phyloP scores from a whole-genome alignment of 2,797 vertebrate genomes.

The Melanotaenia nigrans region DNA sequence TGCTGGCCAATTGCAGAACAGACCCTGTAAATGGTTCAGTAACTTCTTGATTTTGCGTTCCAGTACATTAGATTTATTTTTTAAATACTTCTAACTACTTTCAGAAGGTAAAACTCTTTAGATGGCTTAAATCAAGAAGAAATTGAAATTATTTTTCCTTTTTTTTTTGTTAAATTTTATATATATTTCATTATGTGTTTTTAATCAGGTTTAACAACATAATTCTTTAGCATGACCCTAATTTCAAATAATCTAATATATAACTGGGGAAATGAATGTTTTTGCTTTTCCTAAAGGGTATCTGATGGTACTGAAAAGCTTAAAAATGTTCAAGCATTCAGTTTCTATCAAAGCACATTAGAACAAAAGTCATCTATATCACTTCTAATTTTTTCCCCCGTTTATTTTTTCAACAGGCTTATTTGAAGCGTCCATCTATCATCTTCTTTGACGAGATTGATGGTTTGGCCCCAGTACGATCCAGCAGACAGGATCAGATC shows the following conservation, averaged over 20 bases:
- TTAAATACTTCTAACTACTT: background rate
- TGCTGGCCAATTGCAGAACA: background rate
- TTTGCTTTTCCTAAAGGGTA: background rate
- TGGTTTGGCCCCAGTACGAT: slow-evolving; percentile 94
- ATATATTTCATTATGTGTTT: background rate
- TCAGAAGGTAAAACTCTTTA: background rate
- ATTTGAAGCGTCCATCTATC: slow-evolving; percentile 94
- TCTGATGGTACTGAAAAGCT: background rate
- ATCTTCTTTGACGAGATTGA: slow-evolving; percentile 98
- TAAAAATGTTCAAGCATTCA: background rate
- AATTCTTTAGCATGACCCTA: background rate
- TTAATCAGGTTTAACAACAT: background rate
- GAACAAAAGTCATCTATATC: background rate
- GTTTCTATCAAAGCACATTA: background rate
- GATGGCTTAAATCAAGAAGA: background rate
- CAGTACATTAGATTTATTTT: background rate
- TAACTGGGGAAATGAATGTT: background rate
- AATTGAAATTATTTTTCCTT: background rate
- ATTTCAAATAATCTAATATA: background rate
- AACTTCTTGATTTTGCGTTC: background rate
- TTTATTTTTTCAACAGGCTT: slow-evolving; percentile 81
- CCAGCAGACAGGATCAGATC: slow-evolving; percentile 95
- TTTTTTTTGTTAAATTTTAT: background rate
- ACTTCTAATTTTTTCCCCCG: background rate
- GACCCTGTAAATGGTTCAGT: background rate